Evolutionary conservation across 1,140 invertebrate species (phyloP).

Genomic region (Sycobia sp.): DNA sequence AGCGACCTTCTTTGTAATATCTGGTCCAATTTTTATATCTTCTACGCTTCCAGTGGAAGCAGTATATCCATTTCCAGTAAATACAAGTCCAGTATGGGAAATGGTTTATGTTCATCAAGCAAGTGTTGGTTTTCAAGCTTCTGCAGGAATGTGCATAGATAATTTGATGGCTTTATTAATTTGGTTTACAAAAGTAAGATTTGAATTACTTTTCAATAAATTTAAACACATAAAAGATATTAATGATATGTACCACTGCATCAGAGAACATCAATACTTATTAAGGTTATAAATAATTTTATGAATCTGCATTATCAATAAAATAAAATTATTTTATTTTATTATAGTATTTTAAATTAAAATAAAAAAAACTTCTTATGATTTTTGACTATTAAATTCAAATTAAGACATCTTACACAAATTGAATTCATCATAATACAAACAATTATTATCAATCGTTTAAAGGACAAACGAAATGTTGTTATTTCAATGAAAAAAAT

Average conservation of each 20-base stretch:
- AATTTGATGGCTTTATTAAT: conserved; percentile 42
- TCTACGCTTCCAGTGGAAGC: conserved; percentile 42
- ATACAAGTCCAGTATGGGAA: conserved; percentile 35
- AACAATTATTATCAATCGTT: too few relatives aligned
- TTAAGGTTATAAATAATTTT: conserved; percentile 36
- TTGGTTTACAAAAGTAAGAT: too few relatives aligned
- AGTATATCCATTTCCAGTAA: conserved; percentile 47
- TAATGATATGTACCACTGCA: conserved; percentile 38
- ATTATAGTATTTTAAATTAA: neutral
- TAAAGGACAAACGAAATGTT: too few relatives aligned
- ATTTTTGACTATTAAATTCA: too few relatives aligned
- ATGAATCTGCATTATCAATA: too few relatives aligned
- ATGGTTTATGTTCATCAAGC: conserved; percentile 48
- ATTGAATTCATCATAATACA: too few relatives aligned
- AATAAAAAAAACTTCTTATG: too few relatives aligned
- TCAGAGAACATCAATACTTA: conserved; percentile 42
- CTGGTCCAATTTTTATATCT: conserved; percentile 5
- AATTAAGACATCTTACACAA: neutral
- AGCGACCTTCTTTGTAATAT: neutral
- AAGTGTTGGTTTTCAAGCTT: conserved; percentile 41
- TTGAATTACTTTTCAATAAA: too few relatives aligned
- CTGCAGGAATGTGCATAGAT: conserved; percentile 42
- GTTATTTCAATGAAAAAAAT: too few relatives aligned
- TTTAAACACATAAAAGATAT: too few relatives aligned
- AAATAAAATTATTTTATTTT: neutral